A percentile compares a stretch with the other conserved stretches of the same genome.
These are phyloP conservation scores for Jordanella pulchra DNA, from an alignment of 2,797 vertebrate species.

Conservation along the genomic window DNA sequence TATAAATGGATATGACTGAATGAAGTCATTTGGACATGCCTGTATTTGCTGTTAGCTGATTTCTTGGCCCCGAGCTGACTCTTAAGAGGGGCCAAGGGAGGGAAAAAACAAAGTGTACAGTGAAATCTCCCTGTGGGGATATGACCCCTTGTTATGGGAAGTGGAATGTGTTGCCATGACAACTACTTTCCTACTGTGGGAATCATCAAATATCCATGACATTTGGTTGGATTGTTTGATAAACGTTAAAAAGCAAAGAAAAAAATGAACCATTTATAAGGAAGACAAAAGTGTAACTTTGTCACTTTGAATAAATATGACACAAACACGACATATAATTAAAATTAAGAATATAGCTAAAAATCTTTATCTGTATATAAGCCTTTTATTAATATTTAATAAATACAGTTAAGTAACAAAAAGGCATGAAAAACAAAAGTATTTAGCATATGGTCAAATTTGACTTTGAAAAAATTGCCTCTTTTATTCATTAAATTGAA, in stretches of 20 bases:
- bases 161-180: conserved; percentile 49
- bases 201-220: conserved; percentile 9
- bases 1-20: neutral
- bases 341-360: no score
- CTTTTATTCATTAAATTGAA: no score
- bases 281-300: neutral
- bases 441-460: no score
- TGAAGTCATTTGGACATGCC: neutral
- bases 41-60: neutral
- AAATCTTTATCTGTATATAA: no score
- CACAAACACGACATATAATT: no score
- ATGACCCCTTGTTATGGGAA: conserved; percentile 51
- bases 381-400: no score
- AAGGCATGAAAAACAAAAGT: no score
- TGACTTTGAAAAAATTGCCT: no score
- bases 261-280: neutral
- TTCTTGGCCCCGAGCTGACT: conserved; percentile 5
- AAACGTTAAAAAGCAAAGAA: neutral
- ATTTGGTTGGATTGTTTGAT: neutral
- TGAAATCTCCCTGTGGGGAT: conserved; percentile 52
- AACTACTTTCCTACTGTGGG: conserved; percentile 20
- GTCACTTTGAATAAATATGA: no score
- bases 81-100: conserved; percentile 19
- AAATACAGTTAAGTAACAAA: no score
- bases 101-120: conserved; percentile 24